Evolutionary conservation across 2,888 invertebrate genomes (phyloP).

Genomic region (Onthophagus sagittarius): DNA sequence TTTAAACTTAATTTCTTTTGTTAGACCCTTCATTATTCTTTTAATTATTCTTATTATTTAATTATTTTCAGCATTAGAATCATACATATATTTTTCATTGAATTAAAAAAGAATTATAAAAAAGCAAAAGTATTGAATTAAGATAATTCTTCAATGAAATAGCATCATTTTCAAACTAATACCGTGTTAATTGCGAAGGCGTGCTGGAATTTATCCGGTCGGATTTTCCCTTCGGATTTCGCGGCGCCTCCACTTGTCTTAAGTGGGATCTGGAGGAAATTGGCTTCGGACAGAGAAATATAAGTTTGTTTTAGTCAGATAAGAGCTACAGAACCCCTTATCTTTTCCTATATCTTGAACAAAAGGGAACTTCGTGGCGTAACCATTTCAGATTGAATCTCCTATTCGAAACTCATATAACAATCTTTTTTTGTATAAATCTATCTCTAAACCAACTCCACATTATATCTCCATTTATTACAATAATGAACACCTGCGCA

Average conservation of each 20-base stretch:
- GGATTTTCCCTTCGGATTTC: constrained; percentile 26
- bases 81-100: too few relatives aligned
- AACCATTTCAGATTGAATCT: background rate
- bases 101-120: background rate
- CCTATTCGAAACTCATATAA: background rate
- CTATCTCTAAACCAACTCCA: background rate
- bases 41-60: too few relatives aligned
- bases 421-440: background rate
- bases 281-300: constrained; percentile 42
- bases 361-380: background rate
- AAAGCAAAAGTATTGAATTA: background rate
- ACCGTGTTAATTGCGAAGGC: constrained; percentile 41
- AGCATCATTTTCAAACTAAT: constrained; percentile 17
- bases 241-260: constrained; percentile 35
- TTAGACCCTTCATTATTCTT: too few relatives aligned
- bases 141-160: background rate
- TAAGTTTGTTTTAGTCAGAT: constrained; percentile 41
- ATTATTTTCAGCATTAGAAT: too few relatives aligned
- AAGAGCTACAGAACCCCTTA: constrained; percentile 18
- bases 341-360: background rate
- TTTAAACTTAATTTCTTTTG: too few relatives aligned
- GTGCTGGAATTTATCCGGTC: constrained; percentile 39
- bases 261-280: constrained; percentile 40
- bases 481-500: background rate
- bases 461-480: background rate